Evolutionary conservation across 2,113 vertebrate species (phyloP).

Genomic region (Apteryx owenii): DNA sequence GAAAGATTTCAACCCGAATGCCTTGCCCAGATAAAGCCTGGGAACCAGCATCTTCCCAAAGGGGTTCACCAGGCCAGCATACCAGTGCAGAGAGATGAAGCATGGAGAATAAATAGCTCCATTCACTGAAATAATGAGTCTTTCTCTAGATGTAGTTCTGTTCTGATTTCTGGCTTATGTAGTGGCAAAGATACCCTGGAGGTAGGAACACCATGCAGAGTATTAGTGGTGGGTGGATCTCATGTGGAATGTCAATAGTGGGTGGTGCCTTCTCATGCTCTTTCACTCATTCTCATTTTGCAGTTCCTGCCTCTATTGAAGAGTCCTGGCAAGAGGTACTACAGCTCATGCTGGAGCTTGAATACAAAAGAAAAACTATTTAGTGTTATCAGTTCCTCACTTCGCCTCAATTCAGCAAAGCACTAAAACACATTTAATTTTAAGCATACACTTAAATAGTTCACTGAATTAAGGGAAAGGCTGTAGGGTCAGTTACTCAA

Average conservation of each 20-base stretch:
- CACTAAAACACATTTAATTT: neutral
- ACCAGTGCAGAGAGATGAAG: neutral
- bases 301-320: neutral
- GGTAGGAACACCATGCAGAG: neutral
- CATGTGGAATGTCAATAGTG: fast-evolving
- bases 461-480: neutral
- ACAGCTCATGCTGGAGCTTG: neutral
- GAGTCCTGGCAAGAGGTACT: fast-evolving
- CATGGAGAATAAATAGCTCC: neutral
- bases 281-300: neutral
- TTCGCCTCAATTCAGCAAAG: neutral
- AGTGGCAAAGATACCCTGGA: fast-evolving
- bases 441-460: neutral
- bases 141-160: neutral
- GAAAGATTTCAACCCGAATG: neutral
- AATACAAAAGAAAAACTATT: neutral
- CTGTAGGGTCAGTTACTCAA: neutral
- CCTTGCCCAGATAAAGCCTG: neutral
- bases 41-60: neutral
- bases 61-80: neutral
- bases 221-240: neutral
- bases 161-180: neutral
- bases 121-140: fast-evolving
- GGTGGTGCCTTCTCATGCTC: fast-evolving
- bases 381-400: neutral